These are phyloP conservation scores for Micropoecilia bifurca DNA, from an alignment of 2,797 vertebrate species.

Conservation along the genomic window DNA sequence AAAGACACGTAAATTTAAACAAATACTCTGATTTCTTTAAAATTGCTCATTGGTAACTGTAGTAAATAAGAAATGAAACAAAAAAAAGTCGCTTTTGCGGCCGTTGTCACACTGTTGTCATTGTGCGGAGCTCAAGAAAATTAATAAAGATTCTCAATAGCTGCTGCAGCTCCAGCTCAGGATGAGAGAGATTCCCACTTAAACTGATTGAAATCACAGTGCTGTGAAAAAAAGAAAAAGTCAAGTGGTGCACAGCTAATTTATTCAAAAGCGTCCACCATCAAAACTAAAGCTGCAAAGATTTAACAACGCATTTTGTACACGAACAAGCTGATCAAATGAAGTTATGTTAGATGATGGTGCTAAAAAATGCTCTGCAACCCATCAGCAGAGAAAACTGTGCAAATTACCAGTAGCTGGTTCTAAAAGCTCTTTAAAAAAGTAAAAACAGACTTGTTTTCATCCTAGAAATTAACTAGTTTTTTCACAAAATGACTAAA, in stretches of 20 bases:
- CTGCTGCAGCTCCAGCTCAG: background rate
- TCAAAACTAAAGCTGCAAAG: background rate
- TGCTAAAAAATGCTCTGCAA: background rate
- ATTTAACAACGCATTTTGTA: background rate
- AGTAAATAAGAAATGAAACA: background rate
- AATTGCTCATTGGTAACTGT: background rate
- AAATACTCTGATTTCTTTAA: background rate
- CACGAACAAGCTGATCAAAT: background rate
- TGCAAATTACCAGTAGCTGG: background rate
- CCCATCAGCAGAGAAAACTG: background rate
- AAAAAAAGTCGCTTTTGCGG: background rate
- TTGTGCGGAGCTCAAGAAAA: background rate
- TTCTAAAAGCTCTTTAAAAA: background rate
- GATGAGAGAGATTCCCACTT: background rate
- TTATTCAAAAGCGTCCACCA: background rate
- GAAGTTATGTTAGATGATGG: background rate
- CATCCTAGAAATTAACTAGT: background rate
- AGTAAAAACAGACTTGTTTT: background rate
- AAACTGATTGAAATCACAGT: background rate
- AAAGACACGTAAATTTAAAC: background rate
- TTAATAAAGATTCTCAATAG: background rate
- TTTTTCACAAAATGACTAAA: background rate
- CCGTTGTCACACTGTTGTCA: background rate
- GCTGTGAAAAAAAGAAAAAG: background rate
- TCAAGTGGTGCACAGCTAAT: background rate